These are phyloP conservation scores for Mellivora capensis DNA, from an alignment of 2,113 vertebrate genomes.

Conservation along the genomic window DNA sequence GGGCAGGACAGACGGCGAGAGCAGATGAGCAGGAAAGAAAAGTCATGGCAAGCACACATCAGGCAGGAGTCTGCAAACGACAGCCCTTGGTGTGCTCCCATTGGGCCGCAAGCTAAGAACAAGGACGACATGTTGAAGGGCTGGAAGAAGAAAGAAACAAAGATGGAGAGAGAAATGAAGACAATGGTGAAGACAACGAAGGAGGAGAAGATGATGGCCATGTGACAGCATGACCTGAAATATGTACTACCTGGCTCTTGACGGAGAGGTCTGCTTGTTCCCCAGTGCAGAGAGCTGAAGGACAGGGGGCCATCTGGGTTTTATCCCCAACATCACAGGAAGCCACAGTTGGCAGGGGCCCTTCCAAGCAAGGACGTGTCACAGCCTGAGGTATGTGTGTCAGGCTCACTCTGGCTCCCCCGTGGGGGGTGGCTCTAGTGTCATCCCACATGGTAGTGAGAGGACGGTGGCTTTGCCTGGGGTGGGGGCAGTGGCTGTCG, in stretches of 20 bases:
- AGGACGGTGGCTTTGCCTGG: neutral
- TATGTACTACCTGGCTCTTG: neutral
- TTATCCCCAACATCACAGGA: neutral
- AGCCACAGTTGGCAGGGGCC: neutral
- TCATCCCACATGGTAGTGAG: neutral
- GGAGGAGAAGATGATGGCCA: neutral
- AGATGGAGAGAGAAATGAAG: neutral
- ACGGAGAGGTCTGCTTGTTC: neutral
- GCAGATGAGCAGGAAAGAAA: neutral
- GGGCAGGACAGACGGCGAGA: neutral
- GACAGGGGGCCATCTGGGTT: neutral
- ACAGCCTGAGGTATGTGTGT: neutral
- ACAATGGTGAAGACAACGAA: neutral
- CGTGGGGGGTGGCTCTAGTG: rapidly evolving
- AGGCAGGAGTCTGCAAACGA: too few species aligned
- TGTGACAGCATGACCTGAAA: neutral
- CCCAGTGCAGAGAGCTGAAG: neutral
- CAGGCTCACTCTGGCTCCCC: neutral
- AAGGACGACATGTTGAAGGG: neutral
- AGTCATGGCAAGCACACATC: neutral
- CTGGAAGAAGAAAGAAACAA: neutral
- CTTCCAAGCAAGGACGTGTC: neutral
- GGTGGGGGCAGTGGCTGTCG: neutral
- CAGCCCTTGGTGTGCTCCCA: neutral
- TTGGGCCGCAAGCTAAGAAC: neutral